Evolutionary conservation across 2,797 vertebrate genomes (phyloP).

Genomic region (Sitta carolinensis): DNA sequence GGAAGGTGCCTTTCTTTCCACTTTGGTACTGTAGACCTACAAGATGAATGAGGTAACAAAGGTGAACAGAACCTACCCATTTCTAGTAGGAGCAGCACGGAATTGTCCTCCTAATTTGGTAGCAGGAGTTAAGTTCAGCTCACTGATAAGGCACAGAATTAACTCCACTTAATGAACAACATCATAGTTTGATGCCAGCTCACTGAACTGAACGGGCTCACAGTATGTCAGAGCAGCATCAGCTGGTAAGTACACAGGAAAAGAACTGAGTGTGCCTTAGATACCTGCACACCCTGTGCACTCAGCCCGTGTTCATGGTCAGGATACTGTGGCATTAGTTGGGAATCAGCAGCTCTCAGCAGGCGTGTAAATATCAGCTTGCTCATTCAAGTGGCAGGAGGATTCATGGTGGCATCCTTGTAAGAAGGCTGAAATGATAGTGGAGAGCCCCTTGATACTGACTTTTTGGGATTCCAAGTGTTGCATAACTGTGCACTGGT

Average conservation of each 20-base stretch:
- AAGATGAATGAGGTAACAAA: background rate
- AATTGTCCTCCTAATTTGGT: background rate
- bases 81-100: background rate
- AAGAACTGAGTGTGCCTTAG: background rate
- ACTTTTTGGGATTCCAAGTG: background rate
- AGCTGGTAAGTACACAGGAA: background rate
- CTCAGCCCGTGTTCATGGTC: background rate
- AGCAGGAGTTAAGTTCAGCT: background rate
- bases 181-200: background rate
- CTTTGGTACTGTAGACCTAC: background rate
- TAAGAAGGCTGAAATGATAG: background rate
- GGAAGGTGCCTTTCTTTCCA: background rate
- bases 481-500: background rate
- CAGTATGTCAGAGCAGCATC: background rate
- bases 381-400: background rate
- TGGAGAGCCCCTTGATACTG: background rate
- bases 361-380: background rate
- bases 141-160: background rate
- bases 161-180: background rate
- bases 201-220: background rate
- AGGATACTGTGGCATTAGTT: background rate
- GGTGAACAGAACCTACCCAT: background rate
- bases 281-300: background rate
- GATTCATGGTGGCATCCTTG: background rate
- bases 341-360: background rate